These are phyloP conservation scores for Andrena hattorfiana DNA, from an alignment of 2,888 invertebrate genomes.

Conservation along the genomic window DNA sequence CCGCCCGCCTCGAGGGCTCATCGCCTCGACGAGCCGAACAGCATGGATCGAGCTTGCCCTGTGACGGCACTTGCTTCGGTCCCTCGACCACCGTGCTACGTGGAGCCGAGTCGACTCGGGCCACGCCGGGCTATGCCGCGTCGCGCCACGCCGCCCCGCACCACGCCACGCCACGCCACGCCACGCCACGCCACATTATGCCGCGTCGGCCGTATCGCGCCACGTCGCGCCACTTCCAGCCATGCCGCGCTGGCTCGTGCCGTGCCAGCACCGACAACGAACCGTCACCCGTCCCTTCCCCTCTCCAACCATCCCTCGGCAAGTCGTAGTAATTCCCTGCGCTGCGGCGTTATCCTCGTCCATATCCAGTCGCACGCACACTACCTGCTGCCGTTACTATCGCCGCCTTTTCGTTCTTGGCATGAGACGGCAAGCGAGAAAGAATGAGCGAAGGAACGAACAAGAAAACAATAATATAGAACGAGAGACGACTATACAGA, in stretches of 20 bases:
- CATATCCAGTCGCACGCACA: constrained; percentile 61
- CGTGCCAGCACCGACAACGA: constrained; percentile 56
- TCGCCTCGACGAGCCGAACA: constrained; percentile 81
- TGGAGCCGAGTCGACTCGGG: constrained; percentile 23
- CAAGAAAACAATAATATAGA: constrained; percentile 5
- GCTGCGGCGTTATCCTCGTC: constrained; percentile 55
- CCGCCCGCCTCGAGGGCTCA: constrained; percentile 80
- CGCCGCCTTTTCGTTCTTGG: constrained; percentile 43
- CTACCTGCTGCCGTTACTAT: constrained; percentile 46
- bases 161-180: constrained; percentile 22
- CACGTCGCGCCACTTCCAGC: constrained; percentile 11
- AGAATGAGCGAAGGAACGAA: constrained; percentile 16
- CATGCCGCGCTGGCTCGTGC: constrained; percentile 13
- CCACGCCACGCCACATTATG: constrained; percentile 14
- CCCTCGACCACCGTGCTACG: constrained; percentile 47
- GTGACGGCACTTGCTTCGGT: constrained; percentile 56
- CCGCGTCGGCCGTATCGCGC: constrained; percentile 3
- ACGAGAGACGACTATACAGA: not conserved
- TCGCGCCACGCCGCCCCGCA: not conserved
- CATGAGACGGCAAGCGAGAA: constrained; percentile 24
- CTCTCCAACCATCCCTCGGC: constrained; percentile 42
- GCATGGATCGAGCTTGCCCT: constrained; percentile 73
- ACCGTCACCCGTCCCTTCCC: constrained; percentile 52
- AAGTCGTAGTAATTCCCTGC: constrained; percentile 60
- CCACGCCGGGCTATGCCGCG: constrained; percentile 37